phyloP scores from a whole-genome alignment of 2,113 vertebrate genomes.

The Sander lucioperca region DNA sequence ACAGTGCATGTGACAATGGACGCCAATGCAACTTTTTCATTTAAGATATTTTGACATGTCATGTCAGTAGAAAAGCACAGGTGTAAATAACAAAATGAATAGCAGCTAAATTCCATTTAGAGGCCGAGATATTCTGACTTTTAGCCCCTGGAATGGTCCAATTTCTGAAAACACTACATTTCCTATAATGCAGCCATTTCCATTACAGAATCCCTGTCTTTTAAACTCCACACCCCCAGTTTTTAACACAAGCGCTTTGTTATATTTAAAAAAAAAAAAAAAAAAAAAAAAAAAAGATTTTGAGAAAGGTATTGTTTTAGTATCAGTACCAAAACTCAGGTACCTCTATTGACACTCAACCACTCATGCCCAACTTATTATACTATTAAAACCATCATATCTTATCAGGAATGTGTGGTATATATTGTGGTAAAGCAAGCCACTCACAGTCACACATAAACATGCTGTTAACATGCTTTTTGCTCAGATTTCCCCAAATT shows the following conservation, averaged over 20 bases:
- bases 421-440: constrained; percentile 28
- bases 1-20: background rate
- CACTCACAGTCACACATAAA: constrained; percentile 32
- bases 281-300: background rate
- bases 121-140: background rate
- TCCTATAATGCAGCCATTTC: background rate
- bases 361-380: constrained; percentile 1
- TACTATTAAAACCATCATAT: constrained; percentile 17
- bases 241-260: background rate
- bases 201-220: background rate
- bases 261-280: background rate
- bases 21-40: background rate
- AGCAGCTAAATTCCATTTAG: background rate
- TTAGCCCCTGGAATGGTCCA: background rate
- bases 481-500: constrained; percentile 50
- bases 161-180: constrained; percentile 1
- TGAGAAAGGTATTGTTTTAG: background rate
- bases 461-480: constrained; percentile 50
- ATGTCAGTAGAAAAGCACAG: background rate
- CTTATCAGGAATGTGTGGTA: background rate
- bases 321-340: background rate
- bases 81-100: background rate
- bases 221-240: background rate
- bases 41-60: background rate
- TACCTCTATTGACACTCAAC: background rate